A percentile compares a stretch with the other conserved stretches of the same genome.
These are phyloP conservation scores for Chelon auratus DNA, from an alignment of 2,797 vertebrate genomes.

Conservation along the genomic window DNA sequence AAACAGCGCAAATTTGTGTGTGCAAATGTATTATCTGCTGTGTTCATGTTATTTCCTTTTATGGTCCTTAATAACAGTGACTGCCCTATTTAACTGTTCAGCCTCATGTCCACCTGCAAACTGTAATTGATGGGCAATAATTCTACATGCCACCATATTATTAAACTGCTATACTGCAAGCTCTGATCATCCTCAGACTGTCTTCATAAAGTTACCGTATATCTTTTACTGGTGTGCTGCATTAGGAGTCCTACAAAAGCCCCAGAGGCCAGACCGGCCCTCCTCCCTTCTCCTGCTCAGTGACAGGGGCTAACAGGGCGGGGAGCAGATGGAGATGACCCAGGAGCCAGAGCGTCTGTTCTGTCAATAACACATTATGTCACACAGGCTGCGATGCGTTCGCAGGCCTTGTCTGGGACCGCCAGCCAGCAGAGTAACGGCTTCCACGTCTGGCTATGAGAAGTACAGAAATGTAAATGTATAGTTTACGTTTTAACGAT, in stretches of 20 bases:
- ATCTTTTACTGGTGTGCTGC: slow-evolving; percentile 34
- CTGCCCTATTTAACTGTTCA: background rate
- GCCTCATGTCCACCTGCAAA: background rate
- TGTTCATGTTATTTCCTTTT: too few species aligned
- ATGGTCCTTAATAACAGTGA: too few species aligned
- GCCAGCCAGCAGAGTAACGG: slow-evolving; percentile 24
- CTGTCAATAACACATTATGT: slow-evolving; percentile 74
- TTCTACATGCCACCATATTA: background rate
- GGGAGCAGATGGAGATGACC: slow-evolving; percentile 73
- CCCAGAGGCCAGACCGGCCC: slow-evolving; percentile 37
- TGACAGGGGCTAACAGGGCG: slow-evolving; percentile 50
- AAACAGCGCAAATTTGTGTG: too few species aligned
- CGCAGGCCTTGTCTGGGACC: slow-evolving; percentile 21
- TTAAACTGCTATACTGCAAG: background rate
- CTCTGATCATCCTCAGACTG: slow-evolving; percentile 6
- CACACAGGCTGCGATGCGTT: slow-evolving; percentile 47
- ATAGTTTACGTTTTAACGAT: slow-evolving; percentile 1
- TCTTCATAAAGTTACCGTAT: slow-evolving; percentile 5
- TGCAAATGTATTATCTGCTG: too few species aligned
- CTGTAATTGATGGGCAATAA: background rate
- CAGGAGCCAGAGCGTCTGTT: slow-evolving; percentile 61
- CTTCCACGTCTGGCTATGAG: slow-evolving; percentile 26
- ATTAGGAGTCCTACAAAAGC: slow-evolving; percentile 26
- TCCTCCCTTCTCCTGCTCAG: slow-evolving; percentile 34
- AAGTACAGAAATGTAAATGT: background rate